Percentiles rank a stretch among this genome's conserved stretches.
phyloP scores from a whole-genome alignment of 2,797 vertebrate species.

The Bryconaethiops microstoma region DNA sequence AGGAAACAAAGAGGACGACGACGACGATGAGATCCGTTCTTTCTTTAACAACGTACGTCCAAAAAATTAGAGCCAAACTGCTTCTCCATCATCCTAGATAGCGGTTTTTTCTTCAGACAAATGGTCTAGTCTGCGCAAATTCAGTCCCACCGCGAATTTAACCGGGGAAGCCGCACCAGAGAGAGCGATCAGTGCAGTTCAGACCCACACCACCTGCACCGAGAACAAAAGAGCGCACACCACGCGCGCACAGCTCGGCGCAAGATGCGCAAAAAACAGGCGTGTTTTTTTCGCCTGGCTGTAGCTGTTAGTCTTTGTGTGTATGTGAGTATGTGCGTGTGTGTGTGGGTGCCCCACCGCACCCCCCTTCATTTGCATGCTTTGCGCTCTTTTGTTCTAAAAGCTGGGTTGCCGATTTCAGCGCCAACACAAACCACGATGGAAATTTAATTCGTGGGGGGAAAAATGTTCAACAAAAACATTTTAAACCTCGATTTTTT shows the following conservation, averaged over 20 bases:
- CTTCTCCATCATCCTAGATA: no score
- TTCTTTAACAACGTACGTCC: background rate
- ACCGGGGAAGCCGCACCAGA: no score
- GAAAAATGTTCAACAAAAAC: background rate
- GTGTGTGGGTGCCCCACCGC: constrained; percentile 48
- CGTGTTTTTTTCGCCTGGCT: background rate
- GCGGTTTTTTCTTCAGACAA: no score
- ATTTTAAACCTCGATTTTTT: background rate
- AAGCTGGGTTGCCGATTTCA: constrained; percentile 38
- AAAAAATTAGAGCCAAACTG: background rate
- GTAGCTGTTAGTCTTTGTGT: background rate
- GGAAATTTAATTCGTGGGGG: background rate
- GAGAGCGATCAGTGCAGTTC: background rate
- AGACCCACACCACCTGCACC: background rate
- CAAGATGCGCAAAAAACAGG: background rate
- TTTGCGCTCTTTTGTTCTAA: constrained; percentile 76
- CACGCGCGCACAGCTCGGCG: background rate
- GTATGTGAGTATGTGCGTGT: background rate
- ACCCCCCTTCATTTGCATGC: constrained; percentile 70
- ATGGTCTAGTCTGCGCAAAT: no score
- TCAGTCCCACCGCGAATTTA: no score
- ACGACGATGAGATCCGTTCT: constrained; percentile 34
- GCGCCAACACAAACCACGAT: constrained; percentile 27
- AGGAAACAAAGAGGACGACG: constrained; percentile 73
- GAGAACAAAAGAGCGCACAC: background rate